A percentile compares a stretch with the other conserved stretches of the same genome.
These are phyloP conservation scores for Cheilosia grossa DNA, from an alignment of 2,888 invertebrate species.

Conservation along the genomic window DNA sequence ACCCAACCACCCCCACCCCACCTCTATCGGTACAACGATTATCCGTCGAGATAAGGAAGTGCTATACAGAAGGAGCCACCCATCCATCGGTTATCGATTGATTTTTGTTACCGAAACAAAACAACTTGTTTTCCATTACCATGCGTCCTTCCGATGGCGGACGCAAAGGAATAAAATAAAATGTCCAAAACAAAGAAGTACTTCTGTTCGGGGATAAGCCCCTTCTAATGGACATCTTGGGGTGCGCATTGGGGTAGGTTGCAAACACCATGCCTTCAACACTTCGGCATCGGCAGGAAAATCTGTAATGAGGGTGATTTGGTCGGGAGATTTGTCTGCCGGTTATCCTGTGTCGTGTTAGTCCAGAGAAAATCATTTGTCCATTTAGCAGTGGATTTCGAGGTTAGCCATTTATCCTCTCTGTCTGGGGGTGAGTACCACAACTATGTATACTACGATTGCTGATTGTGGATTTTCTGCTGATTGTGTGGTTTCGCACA, in stretches of 20 bases:
- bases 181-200: slow-evolving; percentile 56
- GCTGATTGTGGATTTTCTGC: slow-evolving; percentile 57
- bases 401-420: slow-evolving; percentile 54
- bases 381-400: slow-evolving; percentile 73
- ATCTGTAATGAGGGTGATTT: slow-evolving; percentile 73
- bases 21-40: slow-evolving; percentile 45
- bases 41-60: slow-evolving; percentile 71
- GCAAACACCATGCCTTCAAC: slow-evolving; percentile 53
- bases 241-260: slow-evolving; percentile 40
- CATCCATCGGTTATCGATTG: slow-evolving; percentile 69
- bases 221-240: slow-evolving; percentile 51
- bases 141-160: slow-evolving; percentile 66
- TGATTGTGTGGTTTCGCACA: slow-evolving; percentile 48
- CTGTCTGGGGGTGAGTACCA: not conserved
- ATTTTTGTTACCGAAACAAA: slow-evolving; percentile 71
- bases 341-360: slow-evolving; percentile 72
- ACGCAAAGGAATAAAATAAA: slow-evolving; percentile 30
- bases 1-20: slow-evolving; percentile 48
- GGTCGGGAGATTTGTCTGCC: slow-evolving; percentile 70
- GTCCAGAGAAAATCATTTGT: slow-evolving; percentile 74
- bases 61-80: slow-evolving; percentile 58
- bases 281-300: slow-evolving; percentile 37
- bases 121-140: slow-evolving; percentile 75
- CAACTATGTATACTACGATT: slow-evolving; percentile 9
- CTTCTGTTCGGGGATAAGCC: slow-evolving; percentile 52